phyloP scores from a whole-genome alignment of 2,797 vertebrate genomes.

The Lepus townsendii region DNA sequence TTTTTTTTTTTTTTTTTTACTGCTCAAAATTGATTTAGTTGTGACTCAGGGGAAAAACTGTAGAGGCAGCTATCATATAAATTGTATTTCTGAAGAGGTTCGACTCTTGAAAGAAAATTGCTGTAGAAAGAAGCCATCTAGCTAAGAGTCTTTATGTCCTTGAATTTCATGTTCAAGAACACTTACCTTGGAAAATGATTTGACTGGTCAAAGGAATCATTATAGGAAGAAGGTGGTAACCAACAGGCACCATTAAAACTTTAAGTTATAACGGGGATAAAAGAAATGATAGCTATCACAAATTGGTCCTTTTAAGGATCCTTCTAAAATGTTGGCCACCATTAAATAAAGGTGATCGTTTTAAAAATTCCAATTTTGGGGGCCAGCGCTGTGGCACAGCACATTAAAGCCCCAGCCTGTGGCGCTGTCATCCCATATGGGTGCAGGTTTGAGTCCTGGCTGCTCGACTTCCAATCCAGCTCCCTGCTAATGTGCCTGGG shows the following conservation, averaged over 20 bases:
- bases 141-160: slow-evolving; percentile 67
- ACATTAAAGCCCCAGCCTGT: too few species aligned
- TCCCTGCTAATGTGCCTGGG: too few species aligned
- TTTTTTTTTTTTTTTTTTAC: not conserved
- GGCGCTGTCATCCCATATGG: too few species aligned
- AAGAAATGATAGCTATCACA: slow-evolving; percentile 25
- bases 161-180: slow-evolving; percentile 71
- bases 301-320: slow-evolving; percentile 25
- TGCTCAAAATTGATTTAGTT: slow-evolving; percentile 64
- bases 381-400: too few species aligned
- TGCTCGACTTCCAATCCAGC: too few species aligned
- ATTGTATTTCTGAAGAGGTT: slow-evolving; percentile 72
- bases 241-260: slow-evolving; percentile 21
- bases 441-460: too few species aligned
- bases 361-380: slow-evolving; percentile 17
- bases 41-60: slow-evolving; percentile 48
- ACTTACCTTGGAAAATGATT: slow-evolving; percentile 57
- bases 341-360: slow-evolving; percentile 1
- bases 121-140: slow-evolving; percentile 60
- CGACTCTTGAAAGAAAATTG: slow-evolving; percentile 67
- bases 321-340: slow-evolving; percentile 28
- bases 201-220: slow-evolving; percentile 60
- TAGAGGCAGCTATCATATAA: slow-evolving; percentile 62
- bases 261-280: not conserved
- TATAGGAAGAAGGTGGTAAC: slow-evolving; percentile 51